A percentile compares a stretch with the other conserved stretches of the same genome.
These are phyloP conservation scores for Osmerus eperlanus DNA, from an alignment of 2,113 vertebrate genomes.

Conservation along the genomic window DNA sequence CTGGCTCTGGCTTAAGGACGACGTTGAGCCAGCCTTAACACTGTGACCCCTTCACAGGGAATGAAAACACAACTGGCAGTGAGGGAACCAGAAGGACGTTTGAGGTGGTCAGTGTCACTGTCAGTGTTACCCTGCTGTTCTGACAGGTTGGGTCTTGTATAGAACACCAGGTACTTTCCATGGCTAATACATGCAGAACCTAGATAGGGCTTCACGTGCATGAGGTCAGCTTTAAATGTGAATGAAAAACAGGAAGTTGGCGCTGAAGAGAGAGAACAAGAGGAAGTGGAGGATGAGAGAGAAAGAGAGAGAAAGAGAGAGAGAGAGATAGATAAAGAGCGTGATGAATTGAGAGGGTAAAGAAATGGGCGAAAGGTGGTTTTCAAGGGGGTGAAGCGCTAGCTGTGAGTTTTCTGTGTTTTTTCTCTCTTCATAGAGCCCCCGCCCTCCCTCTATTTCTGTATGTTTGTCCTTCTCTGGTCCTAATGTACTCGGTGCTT, in stretches of 20 bases:
- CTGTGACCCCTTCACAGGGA: not conserved
- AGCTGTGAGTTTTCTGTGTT: too few relatives aligned
- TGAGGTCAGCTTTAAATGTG: not conserved
- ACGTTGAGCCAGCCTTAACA: not conserved
- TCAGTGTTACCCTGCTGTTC: too few relatives aligned
- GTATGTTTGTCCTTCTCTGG: too few relatives aligned
- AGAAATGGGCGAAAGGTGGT: too few relatives aligned
- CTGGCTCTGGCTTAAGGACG: not conserved
- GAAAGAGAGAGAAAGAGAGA: not conserved
- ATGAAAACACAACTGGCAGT: not conserved
- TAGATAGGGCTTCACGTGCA: not conserved
- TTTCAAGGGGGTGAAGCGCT: not conserved
- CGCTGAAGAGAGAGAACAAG: constrained; percentile 14
- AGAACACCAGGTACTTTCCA: constrained; percentile 52
- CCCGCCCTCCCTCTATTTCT: too few relatives aligned
- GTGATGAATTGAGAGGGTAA: not conserved
- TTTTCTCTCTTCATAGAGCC: too few relatives aligned
- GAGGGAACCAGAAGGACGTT: not conserved
- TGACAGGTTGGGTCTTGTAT: too few relatives aligned
- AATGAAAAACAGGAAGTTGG: constrained; percentile 12
- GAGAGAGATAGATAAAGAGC: not conserved
- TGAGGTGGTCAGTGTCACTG: not conserved
- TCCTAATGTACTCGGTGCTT: too few relatives aligned
- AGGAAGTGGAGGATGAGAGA: constrained; percentile 36
- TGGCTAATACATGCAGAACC: not conserved